Conservation (phyloP, 2,113 vertebrate species). For the rat (Rattus norvegicus) region DNA sequence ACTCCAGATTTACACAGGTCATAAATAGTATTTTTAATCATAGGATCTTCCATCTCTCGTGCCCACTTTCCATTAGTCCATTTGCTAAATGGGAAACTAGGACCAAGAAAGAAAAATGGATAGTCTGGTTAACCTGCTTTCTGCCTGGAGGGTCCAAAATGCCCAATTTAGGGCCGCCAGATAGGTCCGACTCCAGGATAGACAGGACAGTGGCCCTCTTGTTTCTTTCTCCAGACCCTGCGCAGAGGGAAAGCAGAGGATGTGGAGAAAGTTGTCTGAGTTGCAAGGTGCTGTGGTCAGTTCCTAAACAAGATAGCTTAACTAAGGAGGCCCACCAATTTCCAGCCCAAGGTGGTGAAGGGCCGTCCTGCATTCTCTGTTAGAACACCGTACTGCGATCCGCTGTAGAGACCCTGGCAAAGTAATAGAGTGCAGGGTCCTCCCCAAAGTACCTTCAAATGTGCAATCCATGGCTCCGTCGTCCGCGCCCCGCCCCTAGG, state of each 20-base stretch:
- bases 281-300: neutral
- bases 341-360: neutral
- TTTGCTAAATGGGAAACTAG: constrained; percentile 1
- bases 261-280: neutral
- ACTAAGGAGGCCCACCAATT: neutral
- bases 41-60: neutral
- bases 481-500: constrained; percentile 61
- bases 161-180: neutral
- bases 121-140: neutral
- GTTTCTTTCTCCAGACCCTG: neutral
- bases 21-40: neutral
- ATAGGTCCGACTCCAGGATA: neutral
- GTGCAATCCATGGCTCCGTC: constrained; percentile 79
- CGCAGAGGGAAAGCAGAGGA: neutral
- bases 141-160: neutral
- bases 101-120: neutral
- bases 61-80: neutral
- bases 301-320: neutral
- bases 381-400: neutral
- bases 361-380: neutral
- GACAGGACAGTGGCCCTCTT: neutral
- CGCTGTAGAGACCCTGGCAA: neutral
- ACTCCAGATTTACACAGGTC: neutral
- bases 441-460: constrained; percentile 82
- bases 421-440: neutral